Evolutionary conservation across 1,140 invertebrate species (phyloP), one percentile per base, ranked within the genome.

Genomic region (Apis florea): DNA sequence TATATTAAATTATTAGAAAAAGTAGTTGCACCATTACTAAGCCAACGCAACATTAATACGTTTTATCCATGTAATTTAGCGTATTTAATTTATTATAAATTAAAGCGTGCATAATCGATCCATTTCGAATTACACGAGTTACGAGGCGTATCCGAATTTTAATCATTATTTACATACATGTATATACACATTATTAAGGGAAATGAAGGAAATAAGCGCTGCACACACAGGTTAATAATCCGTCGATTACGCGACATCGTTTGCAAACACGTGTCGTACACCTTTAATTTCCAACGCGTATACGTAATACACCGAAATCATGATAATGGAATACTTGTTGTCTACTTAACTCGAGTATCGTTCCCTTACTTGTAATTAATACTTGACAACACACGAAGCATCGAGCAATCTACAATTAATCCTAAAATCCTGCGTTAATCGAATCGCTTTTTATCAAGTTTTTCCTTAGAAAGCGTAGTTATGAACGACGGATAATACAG

Each of bases 221-320:
- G n/a, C n/a, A n/a, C n/a, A 53, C 53, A 6, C 26, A 51, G 47
- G 19, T 63, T 51, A 63, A 51, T 49, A 19, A 74, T 47, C 1
- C 9, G 15, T 13, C 2, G n/a, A 19, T 63, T 61, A 74, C 58
- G 47, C 17, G 19, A 56, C 40, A 51, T 63, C 11, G 21, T 24
- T 74, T 19, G n/a, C 72, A 63, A 74, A 66, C 53, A 47, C 66
- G 49, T n/a, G n/a, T 69, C 49, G 49, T 56, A 70, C 11, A 66
- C 21, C 19, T 53, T 47, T 21, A 47, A 63, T 59, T 9, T 66
- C 21, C n/a, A 21, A 59, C 11, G 61, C 19, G 15, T 31, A 17
- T 19, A 9, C n/a, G 75, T 26, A 76, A 53, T 21, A 73, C 71
- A 26, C 4, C 19, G 21, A 56, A 51, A 63, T 24, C 24, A 21